Conservation (phyloP, 37 sponge, comb jelly and placozoan genomes). For the Beroe forskalii region DNA sequence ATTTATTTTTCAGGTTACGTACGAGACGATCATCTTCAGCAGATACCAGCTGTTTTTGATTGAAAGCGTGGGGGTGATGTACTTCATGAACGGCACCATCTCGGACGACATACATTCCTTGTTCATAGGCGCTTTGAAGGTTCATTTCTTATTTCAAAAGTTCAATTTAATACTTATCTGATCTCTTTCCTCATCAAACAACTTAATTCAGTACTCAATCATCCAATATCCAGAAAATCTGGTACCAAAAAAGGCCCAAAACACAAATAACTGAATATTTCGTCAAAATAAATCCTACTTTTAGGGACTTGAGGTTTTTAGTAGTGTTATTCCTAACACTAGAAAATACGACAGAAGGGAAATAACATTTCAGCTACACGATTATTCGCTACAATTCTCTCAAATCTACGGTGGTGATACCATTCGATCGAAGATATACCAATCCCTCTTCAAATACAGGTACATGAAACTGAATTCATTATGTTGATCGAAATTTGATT, state of each 20-base stretch:
- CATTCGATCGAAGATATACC: slow-evolving; percentile 56
- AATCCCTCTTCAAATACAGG: slow-evolving; percentile 65
- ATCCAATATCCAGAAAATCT: no score
- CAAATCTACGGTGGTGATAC: slow-evolving; percentile 59
- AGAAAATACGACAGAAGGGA: no score
- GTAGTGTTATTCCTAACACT: no score
- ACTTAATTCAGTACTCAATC: no score
- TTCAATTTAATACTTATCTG: neutral
- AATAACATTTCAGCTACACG: slow-evolving; percentile 58
- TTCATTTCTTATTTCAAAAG: no score
- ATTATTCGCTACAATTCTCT: slow-evolving; percentile 61
- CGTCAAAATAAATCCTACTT: no score
- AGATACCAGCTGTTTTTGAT: slow-evolving; percentile 57
- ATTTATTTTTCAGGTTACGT: slow-evolving; percentile 39
- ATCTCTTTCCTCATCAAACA: no score
- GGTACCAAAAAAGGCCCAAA: no score
- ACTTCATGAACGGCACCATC: slow-evolving; percentile 65
- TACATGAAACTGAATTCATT: neutral
- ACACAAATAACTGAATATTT: no score
- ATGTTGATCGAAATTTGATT: no score
- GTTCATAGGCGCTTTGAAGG: slow-evolving; percentile 57
- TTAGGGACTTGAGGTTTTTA: no score
- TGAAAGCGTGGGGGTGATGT: slow-evolving; percentile 63
- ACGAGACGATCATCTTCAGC: slow-evolving; percentile 65
- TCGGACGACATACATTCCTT: slow-evolving; percentile 32